Percentiles rank a stretch among this genome's conserved stretches.
phyloP scores from a whole-genome alignment of 2,113 vertebrate species.

The Romanogobio albipinnatus region DNA sequence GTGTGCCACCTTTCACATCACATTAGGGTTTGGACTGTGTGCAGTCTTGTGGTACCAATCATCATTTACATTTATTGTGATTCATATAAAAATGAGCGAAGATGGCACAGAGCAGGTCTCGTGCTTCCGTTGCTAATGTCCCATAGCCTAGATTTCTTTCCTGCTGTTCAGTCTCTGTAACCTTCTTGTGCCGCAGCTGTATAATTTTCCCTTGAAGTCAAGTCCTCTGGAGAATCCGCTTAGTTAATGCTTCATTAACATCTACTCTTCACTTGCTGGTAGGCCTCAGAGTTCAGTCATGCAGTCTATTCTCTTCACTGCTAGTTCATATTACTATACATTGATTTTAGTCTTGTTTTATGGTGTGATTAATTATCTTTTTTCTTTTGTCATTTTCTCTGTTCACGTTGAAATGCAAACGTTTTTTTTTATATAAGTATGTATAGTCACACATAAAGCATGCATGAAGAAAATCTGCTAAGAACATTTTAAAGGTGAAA shows the following conservation, averaged over 20 bases:
- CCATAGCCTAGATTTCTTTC: neutral
- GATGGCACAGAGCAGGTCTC: neutral
- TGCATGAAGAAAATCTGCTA: neutral
- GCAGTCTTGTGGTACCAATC: neutral
- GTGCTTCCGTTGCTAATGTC: neutral
- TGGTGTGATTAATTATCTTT: neutral
- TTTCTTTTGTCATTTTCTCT: neutral
- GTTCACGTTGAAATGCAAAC: neutral
- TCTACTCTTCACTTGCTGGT: conserved; percentile 16
- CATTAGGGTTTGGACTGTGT: neutral
- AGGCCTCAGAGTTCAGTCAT: neutral
- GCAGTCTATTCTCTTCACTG: neutral
- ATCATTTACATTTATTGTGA: neutral
- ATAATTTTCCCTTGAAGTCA: conserved; percentile 13
- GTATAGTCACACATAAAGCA: neutral
- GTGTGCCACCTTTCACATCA: neutral
- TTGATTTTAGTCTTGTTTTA: neutral
- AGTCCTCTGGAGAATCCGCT: neutral
- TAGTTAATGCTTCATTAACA: conserved; percentile 27
- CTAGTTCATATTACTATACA: neutral
- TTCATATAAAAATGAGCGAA: neutral
- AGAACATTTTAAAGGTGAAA: neutral
- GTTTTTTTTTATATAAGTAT: neutral
- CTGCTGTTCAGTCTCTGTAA: neutral
- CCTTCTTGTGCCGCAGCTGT: neutral